Conservation (phyloP, 2,113 vertebrate genomes). For the Epinephelus cyanopodus region DNA sequence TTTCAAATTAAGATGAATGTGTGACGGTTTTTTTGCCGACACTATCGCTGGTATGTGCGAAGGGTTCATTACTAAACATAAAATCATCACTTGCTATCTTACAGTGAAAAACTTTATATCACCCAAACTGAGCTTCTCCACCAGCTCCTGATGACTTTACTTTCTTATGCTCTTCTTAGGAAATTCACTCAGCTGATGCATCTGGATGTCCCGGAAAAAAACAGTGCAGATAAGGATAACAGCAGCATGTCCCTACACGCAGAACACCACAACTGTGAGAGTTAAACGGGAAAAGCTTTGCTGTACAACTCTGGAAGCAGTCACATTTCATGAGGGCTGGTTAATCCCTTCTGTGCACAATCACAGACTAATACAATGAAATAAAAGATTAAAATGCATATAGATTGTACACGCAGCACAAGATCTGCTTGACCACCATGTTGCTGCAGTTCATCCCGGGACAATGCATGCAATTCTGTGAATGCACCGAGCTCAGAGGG, state of each 20-base stretch:
- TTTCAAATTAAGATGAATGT: conserved; percentile 55
- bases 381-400: conserved; percentile 16
- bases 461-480: conserved; percentile 71
- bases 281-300: background rate
- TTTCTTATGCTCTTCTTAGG: background rate
- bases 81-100: background rate
- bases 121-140: background rate
- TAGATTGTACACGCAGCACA: conserved; percentile 16
- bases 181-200: background rate
- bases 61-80: conserved; percentile 23
- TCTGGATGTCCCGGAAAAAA: background rate
- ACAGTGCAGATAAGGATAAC: background rate
- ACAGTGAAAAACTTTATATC: background rate
- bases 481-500: conserved; percentile 59
- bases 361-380: no score
- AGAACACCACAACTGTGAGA: background rate
- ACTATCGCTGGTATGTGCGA: conserved; percentile 10
- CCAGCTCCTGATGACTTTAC: background rate
- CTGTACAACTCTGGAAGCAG: background rate
- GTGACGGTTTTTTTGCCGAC: conserved; percentile 22
- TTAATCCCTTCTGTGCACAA: background rate
- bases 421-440: conserved; percentile 31
- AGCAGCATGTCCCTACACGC: conserved; percentile 31
- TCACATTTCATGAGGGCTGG: background rate
- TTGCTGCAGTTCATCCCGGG: conserved; percentile 65